Evolutionary conservation across 2,113 vertebrate genomes (phyloP).

Genomic region (Macaca fascicularis): DNA sequence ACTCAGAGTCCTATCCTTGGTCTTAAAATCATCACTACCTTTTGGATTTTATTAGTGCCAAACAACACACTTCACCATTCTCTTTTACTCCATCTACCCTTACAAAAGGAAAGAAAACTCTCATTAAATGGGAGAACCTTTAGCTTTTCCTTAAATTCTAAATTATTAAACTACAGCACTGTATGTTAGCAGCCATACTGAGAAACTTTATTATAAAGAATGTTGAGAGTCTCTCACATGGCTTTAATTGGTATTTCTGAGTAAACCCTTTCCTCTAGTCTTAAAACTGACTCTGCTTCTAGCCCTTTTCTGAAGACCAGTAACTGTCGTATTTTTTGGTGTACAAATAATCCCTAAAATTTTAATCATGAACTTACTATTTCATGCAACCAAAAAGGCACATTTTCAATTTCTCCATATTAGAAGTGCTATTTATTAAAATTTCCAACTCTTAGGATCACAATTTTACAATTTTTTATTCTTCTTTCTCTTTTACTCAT

Average conservation of each 20-base stretch:
- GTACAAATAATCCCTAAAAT: background rate
- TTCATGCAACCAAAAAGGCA: background rate
- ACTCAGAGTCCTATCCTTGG: background rate
- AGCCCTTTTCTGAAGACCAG: background rate
- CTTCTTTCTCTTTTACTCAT: background rate
- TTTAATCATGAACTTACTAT: conserved; percentile 39
- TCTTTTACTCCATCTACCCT: background rate
- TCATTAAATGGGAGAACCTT: background rate
- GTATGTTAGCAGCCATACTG: background rate
- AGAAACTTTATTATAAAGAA: background rate
- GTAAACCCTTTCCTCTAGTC: background rate
- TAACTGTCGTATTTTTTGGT: background rate
- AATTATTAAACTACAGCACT: background rate
- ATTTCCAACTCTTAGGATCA: background rate
- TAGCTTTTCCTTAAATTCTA: conserved; percentile 11
- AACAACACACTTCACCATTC: background rate
- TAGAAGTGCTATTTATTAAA: conserved; percentile 14
- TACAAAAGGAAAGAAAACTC: background rate
- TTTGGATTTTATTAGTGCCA: conserved; percentile 19
- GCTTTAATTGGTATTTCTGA: background rate
- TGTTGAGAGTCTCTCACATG: background rate
- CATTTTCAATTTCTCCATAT: conserved; percentile 39
- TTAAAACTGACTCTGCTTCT: background rate
- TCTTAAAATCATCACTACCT: background rate
- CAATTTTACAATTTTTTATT: background rate